These are phyloP conservation scores for Poeciliopsis gracilis DNA, from an alignment of 2,797 vertebrate species.

Conservation along the genomic window DNA sequence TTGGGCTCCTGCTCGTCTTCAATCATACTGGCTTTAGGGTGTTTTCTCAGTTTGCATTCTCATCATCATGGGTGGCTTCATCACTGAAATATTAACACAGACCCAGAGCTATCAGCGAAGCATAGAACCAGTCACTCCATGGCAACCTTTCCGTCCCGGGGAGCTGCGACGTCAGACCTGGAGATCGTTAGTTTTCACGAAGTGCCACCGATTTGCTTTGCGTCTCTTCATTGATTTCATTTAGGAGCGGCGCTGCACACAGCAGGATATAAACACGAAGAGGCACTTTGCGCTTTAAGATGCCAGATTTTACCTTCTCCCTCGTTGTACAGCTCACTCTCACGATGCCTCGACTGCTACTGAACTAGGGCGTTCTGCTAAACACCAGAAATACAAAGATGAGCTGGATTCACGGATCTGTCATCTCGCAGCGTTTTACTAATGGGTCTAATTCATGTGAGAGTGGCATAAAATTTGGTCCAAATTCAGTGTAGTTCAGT, in stretches of 20 bases:
- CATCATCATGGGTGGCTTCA: constrained; percentile 33
- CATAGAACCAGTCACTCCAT: background rate
- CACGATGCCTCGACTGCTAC: background rate
- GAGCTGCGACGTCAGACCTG: background rate
- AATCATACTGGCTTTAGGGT: constrained; percentile 49
- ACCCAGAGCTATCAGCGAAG: constrained; percentile 19
- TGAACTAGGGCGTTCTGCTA: background rate
- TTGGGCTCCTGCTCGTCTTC: constrained; percentile 31
- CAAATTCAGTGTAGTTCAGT: background rate
- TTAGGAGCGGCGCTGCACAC: background rate
- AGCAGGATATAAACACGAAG: background rate
- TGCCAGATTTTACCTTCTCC: background rate
- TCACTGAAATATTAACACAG: constrained; percentile 49
- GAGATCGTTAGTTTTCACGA: background rate
- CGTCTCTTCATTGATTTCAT: background rate
- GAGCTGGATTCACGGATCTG: background rate
- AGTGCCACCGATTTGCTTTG: background rate
- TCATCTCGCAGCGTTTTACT: background rate
- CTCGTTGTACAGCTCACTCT: background rate
- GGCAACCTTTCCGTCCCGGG: background rate
- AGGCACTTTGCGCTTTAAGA: background rate
- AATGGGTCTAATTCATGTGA: background rate
- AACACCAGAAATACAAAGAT: background rate
- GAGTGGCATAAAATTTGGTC: background rate
- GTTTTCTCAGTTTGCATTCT: constrained; percentile 47